Evolutionary conservation across 2,113 vertebrate species (phyloP), one percentile per base, ranked within the genome.

Genomic region (Engystomops pustulosus): DNA sequence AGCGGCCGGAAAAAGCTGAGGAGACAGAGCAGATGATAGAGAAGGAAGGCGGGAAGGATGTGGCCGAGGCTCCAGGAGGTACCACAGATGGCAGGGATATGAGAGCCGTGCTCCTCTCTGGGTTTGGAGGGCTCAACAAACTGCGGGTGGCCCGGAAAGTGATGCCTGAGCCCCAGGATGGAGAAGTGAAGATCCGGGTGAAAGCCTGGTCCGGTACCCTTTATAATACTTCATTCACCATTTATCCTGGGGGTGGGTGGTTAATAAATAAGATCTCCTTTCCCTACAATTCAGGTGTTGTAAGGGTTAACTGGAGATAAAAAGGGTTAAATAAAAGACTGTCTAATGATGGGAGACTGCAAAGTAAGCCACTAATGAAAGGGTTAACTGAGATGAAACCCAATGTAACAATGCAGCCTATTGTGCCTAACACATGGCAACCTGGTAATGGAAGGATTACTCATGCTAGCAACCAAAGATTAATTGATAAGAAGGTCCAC

Each of bases 131-230:
- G 72, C 94, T 99, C 38, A 98, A 95, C 95, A 99, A 99, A 95
- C 95, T 99, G 90, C 90, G 96, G 88, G 95, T 98, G 25, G 90
- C 91, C 90, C 93, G 93, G 91, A 97, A 93, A 92, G 87, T 94
- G 84, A 98, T 98, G 96, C 97, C 97, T 12, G 97, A 98, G 90
- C 95, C 96, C 0, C 96, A 93, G 90, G 94, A 95, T 53, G 95
- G 97, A n/a, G 97, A 99, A 91, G 93, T 98, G 87, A 98, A 98
- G 92, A 97, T 98, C 89, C 96, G 96, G 86, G 96, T 98, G 88
- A 99, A 99, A 97, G 95, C 97, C 87, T 98, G 97, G 97, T 98
- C 91, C 93, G 87, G 90, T 91, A 91, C 90, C 87, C 68, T 38
- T 79, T 79, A 44, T 70, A 32, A 69, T 34, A 45, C 45, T 8